Conservation (phyloP, 2,113 vertebrate species). For the Cepphus grylle region DNA sequence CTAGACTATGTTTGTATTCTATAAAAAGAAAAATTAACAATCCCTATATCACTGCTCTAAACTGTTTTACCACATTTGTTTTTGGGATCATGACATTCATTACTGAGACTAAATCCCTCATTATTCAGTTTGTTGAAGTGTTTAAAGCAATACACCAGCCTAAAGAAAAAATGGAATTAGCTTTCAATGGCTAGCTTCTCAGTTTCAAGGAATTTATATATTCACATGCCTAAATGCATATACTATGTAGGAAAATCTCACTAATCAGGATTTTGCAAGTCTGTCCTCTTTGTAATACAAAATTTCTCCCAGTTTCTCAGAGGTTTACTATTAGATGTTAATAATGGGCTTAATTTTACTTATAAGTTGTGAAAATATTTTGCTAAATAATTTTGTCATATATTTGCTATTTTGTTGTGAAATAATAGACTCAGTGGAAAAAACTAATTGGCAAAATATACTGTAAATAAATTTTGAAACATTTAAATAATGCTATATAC, state of each 20-base stretch:
- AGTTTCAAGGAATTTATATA: not conserved
- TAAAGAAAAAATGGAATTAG: conserved; percentile 28
- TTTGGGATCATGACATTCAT: conserved; percentile 35
- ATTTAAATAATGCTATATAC: not conserved
- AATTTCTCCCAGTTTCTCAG: not conserved
- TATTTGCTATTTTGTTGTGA: not conserved
- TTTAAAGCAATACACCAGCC: not conserved
- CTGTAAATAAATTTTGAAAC: not conserved
- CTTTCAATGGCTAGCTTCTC: not conserved
- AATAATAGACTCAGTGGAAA: not conserved
- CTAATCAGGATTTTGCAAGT: not conserved
- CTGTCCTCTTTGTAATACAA: not conserved
- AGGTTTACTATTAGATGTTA: not conserved
- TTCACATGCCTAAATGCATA: not conserved
- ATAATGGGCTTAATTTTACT: not conserved
- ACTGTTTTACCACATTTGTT: conserved; percentile 15
- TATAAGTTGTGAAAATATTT: not conserved
- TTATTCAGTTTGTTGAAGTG: conserved; percentile 27
- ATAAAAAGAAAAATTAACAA: not conserved
- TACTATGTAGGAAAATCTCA: not conserved
- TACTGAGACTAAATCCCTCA: conserved; percentile 51
- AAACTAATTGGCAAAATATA: not conserved
- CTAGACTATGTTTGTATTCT: not conserved
- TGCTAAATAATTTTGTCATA: not conserved
- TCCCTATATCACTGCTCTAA: not conserved